Percentiles rank a stretch among this genome's conserved stretches.
Conservation (phyloP, 2,797 vertebrate species). For the Dendrocincla tyrannina region DNA sequence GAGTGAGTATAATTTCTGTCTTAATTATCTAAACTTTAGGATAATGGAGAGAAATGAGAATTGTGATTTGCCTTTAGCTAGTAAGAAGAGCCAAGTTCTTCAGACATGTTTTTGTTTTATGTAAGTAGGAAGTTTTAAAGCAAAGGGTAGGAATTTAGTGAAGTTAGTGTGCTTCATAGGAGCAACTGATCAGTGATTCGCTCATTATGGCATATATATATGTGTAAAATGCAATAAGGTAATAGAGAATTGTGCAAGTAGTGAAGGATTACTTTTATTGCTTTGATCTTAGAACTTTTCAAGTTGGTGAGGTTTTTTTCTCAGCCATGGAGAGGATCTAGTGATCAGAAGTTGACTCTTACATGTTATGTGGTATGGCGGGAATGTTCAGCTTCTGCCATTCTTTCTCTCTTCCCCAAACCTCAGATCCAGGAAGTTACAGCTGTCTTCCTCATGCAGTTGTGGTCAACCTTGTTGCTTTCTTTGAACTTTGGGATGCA, state of each 20-base stretch:
- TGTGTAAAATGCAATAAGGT: background rate
- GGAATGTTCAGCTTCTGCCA: background rate
- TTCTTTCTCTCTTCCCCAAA: background rate
- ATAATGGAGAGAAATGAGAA: background rate
- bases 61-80: background rate
- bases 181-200: background rate
- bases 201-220: background rate
- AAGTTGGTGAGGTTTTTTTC: background rate
- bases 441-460: conserved; percentile 88
- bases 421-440: conserved; percentile 86
- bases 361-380: background rate
- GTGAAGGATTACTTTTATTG: background rate
- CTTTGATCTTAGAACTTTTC: background rate
- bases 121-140: background rate
- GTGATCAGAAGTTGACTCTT: background rate
- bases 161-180: background rate
- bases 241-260: background rate
- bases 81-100: background rate
- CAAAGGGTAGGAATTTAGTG: background rate
- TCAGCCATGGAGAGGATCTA: background rate
- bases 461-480: conserved; percentile 88
- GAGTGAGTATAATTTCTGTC: background rate
- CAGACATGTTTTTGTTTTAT: background rate
- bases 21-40: background rate
- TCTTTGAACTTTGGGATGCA: conserved; percentile 91